Conservation (phyloP, 2,888 invertebrate genomes). For the Lasioglossum malachurum region DNA sequence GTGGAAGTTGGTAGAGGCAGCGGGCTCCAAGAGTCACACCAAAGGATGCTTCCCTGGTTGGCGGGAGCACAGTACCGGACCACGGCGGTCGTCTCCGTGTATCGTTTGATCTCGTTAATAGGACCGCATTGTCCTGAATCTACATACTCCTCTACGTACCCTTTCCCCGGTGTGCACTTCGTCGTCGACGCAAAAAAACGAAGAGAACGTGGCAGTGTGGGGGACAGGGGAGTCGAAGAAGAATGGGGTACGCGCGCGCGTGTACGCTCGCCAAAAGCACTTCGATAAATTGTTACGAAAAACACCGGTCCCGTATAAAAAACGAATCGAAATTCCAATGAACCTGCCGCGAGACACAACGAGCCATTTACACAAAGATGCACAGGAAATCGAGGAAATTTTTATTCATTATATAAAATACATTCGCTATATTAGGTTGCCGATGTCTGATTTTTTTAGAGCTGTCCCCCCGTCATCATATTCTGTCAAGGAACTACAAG, state of each 20-base stretch:
- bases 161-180: constrained; percentile 67
- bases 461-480: too few species aligned
- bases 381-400: neutral
- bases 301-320: constrained; percentile 7
- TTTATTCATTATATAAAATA: neutral
- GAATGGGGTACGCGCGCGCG: constrained; percentile 62
- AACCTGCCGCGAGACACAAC: neutral
- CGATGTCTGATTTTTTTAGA: too few species aligned
- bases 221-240: constrained; percentile 33
- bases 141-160: constrained; percentile 75
- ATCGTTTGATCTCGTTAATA: constrained; percentile 82
- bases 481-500: too few species aligned
- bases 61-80: constrained; percentile 74
- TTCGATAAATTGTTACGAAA: constrained; percentile 57
- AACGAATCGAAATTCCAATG: constrained; percentile 7
- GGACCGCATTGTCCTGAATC: constrained; percentile 80
- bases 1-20: neutral
- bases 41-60: constrained; percentile 73
- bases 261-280: constrained; percentile 47
- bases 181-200: constrained; percentile 51
- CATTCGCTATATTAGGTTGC: too few species aligned
- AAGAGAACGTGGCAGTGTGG: constrained; percentile 16
- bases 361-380: neutral
- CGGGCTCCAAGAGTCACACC: constrained; percentile 7
- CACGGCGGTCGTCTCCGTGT: constrained; percentile 78